Conservation (phyloP, 2,888 invertebrate genomes). For the Aphodius granarius region DNA sequence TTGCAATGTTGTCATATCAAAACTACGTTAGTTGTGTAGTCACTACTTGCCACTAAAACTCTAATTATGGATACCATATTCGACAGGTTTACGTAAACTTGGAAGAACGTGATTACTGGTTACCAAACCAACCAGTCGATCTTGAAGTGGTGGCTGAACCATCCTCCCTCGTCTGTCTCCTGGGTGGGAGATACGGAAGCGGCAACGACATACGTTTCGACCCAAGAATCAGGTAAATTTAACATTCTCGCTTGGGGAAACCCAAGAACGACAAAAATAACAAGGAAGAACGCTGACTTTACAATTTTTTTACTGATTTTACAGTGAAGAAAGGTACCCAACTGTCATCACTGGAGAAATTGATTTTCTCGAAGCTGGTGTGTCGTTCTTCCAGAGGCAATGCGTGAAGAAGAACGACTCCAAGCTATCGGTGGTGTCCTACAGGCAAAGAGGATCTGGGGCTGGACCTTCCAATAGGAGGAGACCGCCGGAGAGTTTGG, state of each 20-base stretch:
- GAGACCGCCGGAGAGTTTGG: conserved; percentile 59
- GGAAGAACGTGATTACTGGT: conserved; percentile 66
- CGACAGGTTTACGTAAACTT: conserved; percentile 63
- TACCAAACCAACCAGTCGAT: conserved; percentile 62
- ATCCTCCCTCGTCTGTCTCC: conserved; percentile 64
- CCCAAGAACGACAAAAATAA: background rate
- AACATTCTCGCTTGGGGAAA: background rate
- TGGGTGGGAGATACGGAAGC: conserved; percentile 59
- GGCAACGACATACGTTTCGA: conserved; percentile 58
- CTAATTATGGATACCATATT: no score
- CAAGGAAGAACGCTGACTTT: no score
- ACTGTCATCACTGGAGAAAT: conserved; percentile 46
- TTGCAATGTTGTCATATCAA: no score
- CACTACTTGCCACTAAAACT: no score
- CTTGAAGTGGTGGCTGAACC: conserved; percentile 63
- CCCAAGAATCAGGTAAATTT: conserved; percentile 51
- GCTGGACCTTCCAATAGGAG: conserved; percentile 48
- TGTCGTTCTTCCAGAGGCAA: conserved; percentile 60
- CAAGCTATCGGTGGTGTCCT: conserved; percentile 56
- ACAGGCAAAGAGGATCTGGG: conserved; percentile 59
- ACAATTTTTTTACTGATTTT: conserved; percentile 31
- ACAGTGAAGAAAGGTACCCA: conserved; percentile 46
- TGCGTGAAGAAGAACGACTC: conserved; percentile 60
- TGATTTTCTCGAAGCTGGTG: conserved; percentile 66
- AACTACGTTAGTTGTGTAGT: no score